Base-by-base conservation (phyloP, 2,888 invertebrate genomes). In the Acrocyrtus sp. region DNA sequence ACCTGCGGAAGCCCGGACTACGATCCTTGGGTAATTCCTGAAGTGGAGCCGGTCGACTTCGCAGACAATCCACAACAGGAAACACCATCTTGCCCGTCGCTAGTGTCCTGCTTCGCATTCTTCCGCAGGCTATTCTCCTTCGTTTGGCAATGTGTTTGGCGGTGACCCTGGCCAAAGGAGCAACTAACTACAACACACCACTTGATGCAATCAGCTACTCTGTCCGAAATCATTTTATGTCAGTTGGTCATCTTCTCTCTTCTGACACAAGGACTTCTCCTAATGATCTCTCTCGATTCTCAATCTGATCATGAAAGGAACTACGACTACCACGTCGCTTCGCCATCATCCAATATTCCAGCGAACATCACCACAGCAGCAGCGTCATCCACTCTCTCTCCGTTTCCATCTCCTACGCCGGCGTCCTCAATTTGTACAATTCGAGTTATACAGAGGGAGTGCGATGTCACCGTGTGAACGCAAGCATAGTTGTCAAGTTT, bases 131-230 rank as follows among this genome's bases (percentile, higher is more conserved):
- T 80, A 70, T 73, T 78, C 67, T 72, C 78, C 63, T 78, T 78
- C 65, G 72, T 80, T 67, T 79, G 80, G 77, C 76, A 77, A 67
- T 75, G 76, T 76, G 68, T 78, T 67, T 79, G 80, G 81, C 80
- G 81, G 80, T 81, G 81, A 81, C 81, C 79, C 80, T 78, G 80
- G 80, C 78, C 72, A 65, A 72, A 58, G 65, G 72, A 65, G n/a
- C n/a, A n/a, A 53, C 65, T 60, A 47, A 51, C 27, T 54, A 58
- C 56, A 27, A 47, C 72, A 60, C 72, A 72, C 27, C 65, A 72
- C 60, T 65, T 66, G 72, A 72, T 72, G 72, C 72, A 72, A 72
- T 72, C 72, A 72, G 54, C 72, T 72, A 72, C 72, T 72, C 72
- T 72, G 72, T 72, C 72, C 72, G 72, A 72, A 54, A 72, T 72